A percentile compares a stretch with the other conserved stretches of the same genome.
phyloP scores from a whole-genome alignment of 1,140 invertebrate genomes.

The Bombus soroeensis region DNA sequence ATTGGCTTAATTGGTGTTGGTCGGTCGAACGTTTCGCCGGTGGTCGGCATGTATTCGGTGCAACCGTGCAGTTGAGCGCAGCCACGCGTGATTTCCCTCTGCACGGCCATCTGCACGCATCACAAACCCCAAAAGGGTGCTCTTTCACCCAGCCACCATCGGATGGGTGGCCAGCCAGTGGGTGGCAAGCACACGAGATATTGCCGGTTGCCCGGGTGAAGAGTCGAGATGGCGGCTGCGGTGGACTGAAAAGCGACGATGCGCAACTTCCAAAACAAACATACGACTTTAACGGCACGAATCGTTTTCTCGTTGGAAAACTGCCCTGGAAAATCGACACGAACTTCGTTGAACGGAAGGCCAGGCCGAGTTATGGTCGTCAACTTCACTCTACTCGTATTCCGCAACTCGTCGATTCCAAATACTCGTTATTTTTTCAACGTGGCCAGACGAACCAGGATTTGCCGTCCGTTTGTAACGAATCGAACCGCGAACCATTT shows the following conservation, averaged over 20 bases:
- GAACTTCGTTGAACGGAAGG: constrained; percentile 22
- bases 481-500: not conserved
- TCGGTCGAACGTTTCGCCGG: constrained; percentile 75
- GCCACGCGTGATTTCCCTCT: constrained; percentile 79
- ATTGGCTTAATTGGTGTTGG: constrained; percentile 78
- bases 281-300: constrained; percentile 64
- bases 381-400: constrained; percentile 20
- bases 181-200: constrained; percentile 52
- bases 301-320: constrained; percentile 66
- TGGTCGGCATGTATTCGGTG: constrained; percentile 71
- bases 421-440: constrained; percentile 37
- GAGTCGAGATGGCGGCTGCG: constrained; percentile 54
- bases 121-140: constrained; percentile 79
- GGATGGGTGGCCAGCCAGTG: constrained; percentile 34
- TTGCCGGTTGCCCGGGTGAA: constrained; percentile 51
- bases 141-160: constrained; percentile 73
- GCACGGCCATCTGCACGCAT: constrained; percentile 79
- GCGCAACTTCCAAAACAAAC: constrained; percentile 68
- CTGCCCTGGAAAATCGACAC: constrained; percentile 63
- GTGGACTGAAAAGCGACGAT: constrained; percentile 47
- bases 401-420: constrained; percentile 14
- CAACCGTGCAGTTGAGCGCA: constrained; percentile 76
- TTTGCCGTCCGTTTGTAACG: not conserved
- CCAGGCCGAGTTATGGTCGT: constrained; percentile 53
- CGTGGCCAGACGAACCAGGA: not conserved